Base-by-base conservation (phyloP, 2,113 vertebrate genomes). In the Platysternon megacephalum region DNA sequence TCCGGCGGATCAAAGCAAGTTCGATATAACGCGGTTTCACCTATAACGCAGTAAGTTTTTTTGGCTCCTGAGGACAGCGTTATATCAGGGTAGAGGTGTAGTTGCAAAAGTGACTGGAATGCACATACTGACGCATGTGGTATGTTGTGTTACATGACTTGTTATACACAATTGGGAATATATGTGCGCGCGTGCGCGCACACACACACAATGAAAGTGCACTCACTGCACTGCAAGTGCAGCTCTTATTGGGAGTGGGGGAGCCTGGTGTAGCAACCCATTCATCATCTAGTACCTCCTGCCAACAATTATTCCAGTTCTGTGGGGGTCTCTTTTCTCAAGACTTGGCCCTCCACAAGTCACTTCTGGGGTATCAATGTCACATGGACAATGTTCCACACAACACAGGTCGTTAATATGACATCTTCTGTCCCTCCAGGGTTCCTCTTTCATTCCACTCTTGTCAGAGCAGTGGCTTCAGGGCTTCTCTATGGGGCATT, bases 91-190 rank as follows among this genome's bases (percentile, higher is more conserved):
- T n/a, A n/a, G n/a, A n/a, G n/a, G n/a, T n/a, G n/a, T n/a, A 85
- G 0, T 80, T 68, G 61, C 32, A 58, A 32, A 11, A 35, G 8
- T 42, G 12, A 84, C 0, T 22, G 2, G 35, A 87, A 83, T 8
- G 4, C 4, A 11, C 16, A 21, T 55, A n/a, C 1, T 26, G n/a
- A 76, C 82, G 46, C 82, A 26, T 2, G 5, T 12, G 26, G 11
- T 46, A 53, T 16, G 2, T 26, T 1, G 32, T 56, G 5, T 35
- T 28, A 55, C 29, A 49, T 4, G 39, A 32, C 13, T n/a, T 5
- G 14, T 84, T 79, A 19, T 4, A 1, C 0, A 35, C 0, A 3
- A 65, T 13, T 26, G 7, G 2, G 42, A 44, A 58, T 32, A 0
- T 65, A 4, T 65, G 6, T 61, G 32, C 17, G 11, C 3, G 24